Conservation (phyloP, 2,888 invertebrate species). For the Dolichopus griseipennis region DNA sequence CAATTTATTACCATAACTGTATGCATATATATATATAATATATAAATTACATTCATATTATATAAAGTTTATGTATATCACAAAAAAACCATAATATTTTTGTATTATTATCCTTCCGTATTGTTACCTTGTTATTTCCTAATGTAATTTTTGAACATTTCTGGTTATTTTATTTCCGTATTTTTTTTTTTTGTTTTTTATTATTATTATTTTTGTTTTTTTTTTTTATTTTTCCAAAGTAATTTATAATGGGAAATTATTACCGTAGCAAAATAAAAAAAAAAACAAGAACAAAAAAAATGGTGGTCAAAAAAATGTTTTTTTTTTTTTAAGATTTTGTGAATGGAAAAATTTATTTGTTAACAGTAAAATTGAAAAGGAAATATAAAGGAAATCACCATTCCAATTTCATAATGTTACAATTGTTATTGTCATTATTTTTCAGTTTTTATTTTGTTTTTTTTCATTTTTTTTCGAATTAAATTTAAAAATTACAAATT, state of each 20-base stretch:
- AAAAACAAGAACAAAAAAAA: not conserved
- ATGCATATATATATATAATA: too few species aligned
- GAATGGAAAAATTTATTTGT: not conserved
- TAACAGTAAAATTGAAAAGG: not conserved
- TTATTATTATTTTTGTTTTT: not conserved
- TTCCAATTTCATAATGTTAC: too few species aligned
- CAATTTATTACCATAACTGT: too few species aligned
- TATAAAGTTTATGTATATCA: not conserved
- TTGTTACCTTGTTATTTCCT: slow-evolving; percentile 3
- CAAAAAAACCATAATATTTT: not conserved
- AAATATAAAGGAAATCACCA: not conserved
- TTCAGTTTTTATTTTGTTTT: too few species aligned
- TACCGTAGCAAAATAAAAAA: not conserved
- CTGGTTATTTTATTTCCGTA: too few species aligned
- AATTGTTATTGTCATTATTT: too few species aligned
- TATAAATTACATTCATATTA: too few species aligned
- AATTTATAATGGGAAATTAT: not conserved
- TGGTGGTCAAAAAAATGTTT: not conserved
- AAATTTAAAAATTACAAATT: too few species aligned
- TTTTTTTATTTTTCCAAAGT: not conserved
- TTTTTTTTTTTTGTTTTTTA: too few species aligned
- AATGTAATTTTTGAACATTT: not conserved
- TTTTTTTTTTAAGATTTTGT: not conserved
- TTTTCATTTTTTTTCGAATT: too few species aligned
- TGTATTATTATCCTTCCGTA: not conserved